A percentile compares a stretch with the other conserved stretches of the same genome.
phyloP scores from a whole-genome alignment of 2,888 invertebrate species.

The Drosophila demipolita region DNA sequence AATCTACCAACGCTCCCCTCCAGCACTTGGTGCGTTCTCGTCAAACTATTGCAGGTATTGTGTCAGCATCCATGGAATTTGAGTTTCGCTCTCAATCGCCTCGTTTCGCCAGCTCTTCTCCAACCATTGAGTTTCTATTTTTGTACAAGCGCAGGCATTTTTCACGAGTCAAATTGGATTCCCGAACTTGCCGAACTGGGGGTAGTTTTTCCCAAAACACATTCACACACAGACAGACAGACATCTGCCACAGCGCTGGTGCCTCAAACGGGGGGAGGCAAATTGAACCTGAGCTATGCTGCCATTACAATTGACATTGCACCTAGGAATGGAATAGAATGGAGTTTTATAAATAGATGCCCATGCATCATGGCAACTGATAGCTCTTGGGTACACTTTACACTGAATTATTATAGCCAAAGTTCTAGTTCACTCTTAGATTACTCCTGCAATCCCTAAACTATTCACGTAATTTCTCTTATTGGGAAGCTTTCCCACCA shows the following conservation, averaged over 20 bases:
- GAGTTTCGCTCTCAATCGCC: conserved; percentile 56
- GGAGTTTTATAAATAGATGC: conserved; percentile 55
- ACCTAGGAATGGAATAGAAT: conserved; percentile 34
- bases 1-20: conserved; percentile 16
- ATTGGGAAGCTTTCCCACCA: background rate
- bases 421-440: background rate
- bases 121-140: conserved; percentile 59
- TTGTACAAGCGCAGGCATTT: conserved; percentile 61
- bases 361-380: conserved; percentile 15
- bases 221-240: conserved; percentile 33
- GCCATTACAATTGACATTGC: conserved; percentile 68
- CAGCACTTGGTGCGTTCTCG: conserved; percentile 38
- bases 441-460: background rate
- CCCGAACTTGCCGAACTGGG: conserved; percentile 39
- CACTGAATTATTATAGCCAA: conserved; percentile 58
- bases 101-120: conserved; percentile 38
- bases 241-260: conserved; percentile 56
- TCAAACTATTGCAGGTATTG: conserved; percentile 60
- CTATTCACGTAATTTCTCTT: background rate
- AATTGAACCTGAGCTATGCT: conserved; percentile 68
- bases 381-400: conserved; percentile 61
- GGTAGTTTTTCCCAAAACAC: conserved; percentile 54
- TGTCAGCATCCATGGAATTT: conserved; percentile 55
- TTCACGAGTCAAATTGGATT: conserved; percentile 69
- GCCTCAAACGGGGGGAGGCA: conserved; percentile 42